A percentile compares a stretch with the other conserved stretches of the same genome.
These are phyloP conservation scores for Dolichomitus sp. DNA, from an alignment of 2,888 invertebrate genomes.

Conservation along the genomic window DNA sequence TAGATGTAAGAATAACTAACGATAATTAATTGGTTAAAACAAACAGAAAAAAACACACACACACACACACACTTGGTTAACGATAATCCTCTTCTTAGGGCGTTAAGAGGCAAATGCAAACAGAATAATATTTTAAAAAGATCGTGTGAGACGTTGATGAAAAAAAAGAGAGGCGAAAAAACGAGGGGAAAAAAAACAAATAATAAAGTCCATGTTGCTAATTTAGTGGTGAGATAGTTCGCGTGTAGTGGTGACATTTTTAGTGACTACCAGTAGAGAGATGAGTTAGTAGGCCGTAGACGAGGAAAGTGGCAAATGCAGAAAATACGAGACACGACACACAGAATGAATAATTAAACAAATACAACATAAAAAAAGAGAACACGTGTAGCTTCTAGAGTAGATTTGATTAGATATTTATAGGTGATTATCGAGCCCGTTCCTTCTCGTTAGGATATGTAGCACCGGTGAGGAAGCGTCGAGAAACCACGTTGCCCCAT, in stretches of 20 bases:
- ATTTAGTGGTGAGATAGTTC: conserved; percentile 78
- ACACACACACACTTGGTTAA: conserved; percentile 47
- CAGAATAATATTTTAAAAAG: conserved; percentile 51
- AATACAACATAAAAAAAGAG: conserved; percentile 50
- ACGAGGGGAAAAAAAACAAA: conserved; percentile 62
- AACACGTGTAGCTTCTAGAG: conserved; percentile 75
- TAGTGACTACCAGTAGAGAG: conserved; percentile 71
- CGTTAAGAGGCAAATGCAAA: conserved; percentile 67
- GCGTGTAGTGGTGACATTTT: conserved; percentile 69
- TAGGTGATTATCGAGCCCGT: conserved; percentile 77
- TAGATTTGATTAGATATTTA: conserved; percentile 72
- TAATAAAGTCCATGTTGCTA: conserved; percentile 81
- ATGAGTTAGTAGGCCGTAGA: conserved; percentile 71
- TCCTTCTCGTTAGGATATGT: conserved; percentile 74
- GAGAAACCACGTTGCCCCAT: conserved; percentile 49
- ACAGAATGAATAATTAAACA: conserved; percentile 37
- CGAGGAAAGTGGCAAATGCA: conserved; percentile 57
- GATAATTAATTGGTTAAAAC: conserved; percentile 63
- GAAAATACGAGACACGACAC: conserved; percentile 31
- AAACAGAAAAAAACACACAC: conserved; percentile 19
- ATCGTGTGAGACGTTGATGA: conserved; percentile 34
- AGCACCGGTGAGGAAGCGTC: conserved; percentile 57
- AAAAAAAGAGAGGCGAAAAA: conserved; percentile 28
- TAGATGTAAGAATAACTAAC: conserved; percentile 66
- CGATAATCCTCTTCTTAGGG: conserved; percentile 70